Conservation (phyloP, 2,113 vertebrate species). For the Ammospiza nelsoni region DNA sequence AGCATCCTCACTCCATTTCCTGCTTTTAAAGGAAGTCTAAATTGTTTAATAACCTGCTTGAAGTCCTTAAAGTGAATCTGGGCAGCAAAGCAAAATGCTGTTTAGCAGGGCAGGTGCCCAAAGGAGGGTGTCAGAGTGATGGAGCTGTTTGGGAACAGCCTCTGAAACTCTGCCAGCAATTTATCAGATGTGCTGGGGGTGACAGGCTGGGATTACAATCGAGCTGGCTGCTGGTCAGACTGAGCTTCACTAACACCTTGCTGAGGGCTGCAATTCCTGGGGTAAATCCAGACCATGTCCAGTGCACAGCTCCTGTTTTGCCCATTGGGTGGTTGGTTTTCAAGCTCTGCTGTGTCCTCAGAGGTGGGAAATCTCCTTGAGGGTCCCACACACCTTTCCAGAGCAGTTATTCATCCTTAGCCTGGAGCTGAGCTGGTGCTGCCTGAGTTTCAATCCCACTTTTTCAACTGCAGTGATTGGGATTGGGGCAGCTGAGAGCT, state of each 20-base stretch:
- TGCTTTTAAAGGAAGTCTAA: not conserved
- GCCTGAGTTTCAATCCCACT: not conserved
- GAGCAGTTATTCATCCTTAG: rapidly evolving
- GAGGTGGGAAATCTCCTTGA: not conserved
- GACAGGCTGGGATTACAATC: not conserved
- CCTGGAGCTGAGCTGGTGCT: not conserved
- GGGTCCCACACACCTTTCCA: not conserved
- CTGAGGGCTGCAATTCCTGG: not conserved
- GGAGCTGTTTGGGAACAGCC: not conserved
- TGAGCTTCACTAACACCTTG: rapidly evolving
- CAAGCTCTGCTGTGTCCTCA: not conserved
- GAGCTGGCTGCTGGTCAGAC: not conserved
- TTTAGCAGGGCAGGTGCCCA: not conserved
- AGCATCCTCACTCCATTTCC: not conserved
- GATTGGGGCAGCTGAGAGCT: not conserved
- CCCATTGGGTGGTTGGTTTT: not conserved
- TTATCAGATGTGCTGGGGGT: not conserved
- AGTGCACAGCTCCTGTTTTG: not conserved
- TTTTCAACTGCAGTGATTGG: not conserved
- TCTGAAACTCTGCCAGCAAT: rapidly evolving
- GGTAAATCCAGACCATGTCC: not conserved
- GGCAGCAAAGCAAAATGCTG: not conserved
- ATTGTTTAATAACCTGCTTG: not conserved
- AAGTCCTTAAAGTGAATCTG: not conserved
- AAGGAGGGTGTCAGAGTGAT: not conserved